Evolutionary conservation across 1,140 invertebrate genomes (phyloP).

Genomic region (Calliopsis andreniformis): DNA sequence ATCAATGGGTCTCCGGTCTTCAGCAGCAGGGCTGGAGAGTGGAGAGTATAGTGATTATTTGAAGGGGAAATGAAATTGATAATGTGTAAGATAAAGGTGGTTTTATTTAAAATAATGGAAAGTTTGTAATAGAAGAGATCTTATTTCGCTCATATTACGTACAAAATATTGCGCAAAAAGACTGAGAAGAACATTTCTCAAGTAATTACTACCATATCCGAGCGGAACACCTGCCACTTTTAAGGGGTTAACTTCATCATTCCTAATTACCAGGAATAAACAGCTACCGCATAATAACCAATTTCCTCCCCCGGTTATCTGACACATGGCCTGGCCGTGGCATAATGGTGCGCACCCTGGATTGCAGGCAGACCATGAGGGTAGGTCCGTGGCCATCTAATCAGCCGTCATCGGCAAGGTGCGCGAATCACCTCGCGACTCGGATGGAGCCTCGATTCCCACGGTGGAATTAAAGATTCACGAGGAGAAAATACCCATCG

Average conservation of each 20-base stretch:
- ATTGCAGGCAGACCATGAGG: not conserved
- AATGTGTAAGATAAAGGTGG: too few species aligned
- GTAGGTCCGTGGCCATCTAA: not conserved
- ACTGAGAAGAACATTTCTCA: too few species aligned
- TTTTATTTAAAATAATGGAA: too few species aligned
- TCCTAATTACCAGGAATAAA: not conserved
- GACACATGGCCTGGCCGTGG: not conserved
- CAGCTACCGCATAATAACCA: not conserved
- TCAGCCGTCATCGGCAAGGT: constrained; percentile 35
- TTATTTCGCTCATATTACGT: too few species aligned
- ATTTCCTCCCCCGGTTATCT: not conserved
- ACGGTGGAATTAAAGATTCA: constrained; percentile 80
- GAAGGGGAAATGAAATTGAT: too few species aligned
- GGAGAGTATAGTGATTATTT: too few species aligned
- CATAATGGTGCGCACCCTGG: not conserved
- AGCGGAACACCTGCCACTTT: too few species aligned
- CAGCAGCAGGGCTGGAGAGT: too few species aligned
- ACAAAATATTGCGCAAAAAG: too few species aligned
- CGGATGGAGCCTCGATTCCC: constrained; percentile 67
- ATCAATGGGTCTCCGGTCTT: not conserved
- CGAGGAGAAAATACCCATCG: constrained; percentile 73
- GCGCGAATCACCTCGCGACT: constrained; percentile 39
- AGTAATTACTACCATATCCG: too few species aligned
- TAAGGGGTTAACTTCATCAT: too few species aligned
- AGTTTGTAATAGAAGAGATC: too few species aligned